These are phyloP conservation scores for Acromyrmex charruanus DNA, from an alignment of 1,140 invertebrate genomes.

Conservation along the genomic window DNA sequence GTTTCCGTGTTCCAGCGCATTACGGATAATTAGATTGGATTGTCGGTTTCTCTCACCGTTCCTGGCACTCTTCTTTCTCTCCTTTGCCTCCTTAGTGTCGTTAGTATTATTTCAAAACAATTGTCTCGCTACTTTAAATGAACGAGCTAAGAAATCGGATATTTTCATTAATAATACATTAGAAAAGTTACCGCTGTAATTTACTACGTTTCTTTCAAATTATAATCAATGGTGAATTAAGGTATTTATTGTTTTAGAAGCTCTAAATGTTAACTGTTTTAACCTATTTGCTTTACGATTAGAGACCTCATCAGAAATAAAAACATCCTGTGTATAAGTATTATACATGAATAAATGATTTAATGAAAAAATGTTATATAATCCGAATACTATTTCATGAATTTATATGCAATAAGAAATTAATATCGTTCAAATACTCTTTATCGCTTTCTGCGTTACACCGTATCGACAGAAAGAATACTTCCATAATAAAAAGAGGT, in stretches of 20 bases:
- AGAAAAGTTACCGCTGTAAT: not conserved
- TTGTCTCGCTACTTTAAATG: constrained; percentile 24
- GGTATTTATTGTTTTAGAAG: not conserved
- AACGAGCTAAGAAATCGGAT: constrained; percentile 37
- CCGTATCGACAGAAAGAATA: not conserved
- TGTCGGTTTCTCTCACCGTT: constrained; percentile 66
- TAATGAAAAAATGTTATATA: not conserved
- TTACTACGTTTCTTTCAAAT: constrained; percentile 6
- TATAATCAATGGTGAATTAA: not conserved
- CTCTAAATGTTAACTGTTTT: not conserved
- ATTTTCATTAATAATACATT: constrained; percentile 22
- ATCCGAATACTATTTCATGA: not conserved
- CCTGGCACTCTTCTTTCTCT: constrained; percentile 33
- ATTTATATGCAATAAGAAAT: not conserved
- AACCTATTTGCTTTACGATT: not conserved
- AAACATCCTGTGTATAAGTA: not conserved
- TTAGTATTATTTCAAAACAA: constrained; percentile 36
- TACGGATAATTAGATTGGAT: constrained; percentile 83
- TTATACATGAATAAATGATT: not conserved
- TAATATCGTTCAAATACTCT: not conserved
- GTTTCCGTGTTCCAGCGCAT: constrained; percentile 81
- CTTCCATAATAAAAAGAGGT: not conserved
- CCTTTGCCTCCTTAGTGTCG: constrained; percentile 21
- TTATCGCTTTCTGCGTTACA: not conserved
- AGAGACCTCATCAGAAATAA: not conserved